Evolutionary conservation across 1,140 invertebrate genomes (phyloP).

Genomic region (Hylaeus volcanicus): DNA sequence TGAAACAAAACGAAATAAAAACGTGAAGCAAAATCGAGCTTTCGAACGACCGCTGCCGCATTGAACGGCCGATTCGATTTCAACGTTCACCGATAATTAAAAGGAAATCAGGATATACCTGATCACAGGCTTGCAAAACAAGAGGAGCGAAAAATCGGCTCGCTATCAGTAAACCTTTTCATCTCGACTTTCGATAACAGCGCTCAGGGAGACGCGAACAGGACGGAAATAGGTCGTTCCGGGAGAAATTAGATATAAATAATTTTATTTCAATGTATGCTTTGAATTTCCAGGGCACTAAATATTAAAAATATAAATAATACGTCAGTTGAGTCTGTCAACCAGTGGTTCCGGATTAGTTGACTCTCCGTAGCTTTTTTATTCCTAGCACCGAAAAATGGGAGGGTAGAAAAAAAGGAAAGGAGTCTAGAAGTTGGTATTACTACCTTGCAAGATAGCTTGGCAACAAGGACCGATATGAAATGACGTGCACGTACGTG

Average conservation of each 20-base stretch:
- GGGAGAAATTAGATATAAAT: not conserved
- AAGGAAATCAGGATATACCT: constrained; percentile 34
- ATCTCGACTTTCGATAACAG: constrained; percentile 30
- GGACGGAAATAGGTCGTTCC: constrained; percentile 28
- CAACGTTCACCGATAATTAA: constrained; percentile 22
- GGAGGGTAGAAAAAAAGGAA: not conserved
- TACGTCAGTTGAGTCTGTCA: no score
- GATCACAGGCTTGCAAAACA: constrained; percentile 8
- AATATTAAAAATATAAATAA: no score
- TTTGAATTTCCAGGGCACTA: no score
- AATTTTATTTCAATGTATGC: no score
- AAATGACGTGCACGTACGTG: constrained; percentile 47
- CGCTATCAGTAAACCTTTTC: constrained; percentile 33
- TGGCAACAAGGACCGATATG: constrained; percentile 48
- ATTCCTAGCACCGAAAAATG: not conserved
- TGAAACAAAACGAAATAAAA: constrained; percentile 79
- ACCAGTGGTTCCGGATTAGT: no score
- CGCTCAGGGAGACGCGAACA: not conserved
- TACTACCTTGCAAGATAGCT: constrained; percentile 43
- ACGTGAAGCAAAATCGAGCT: constrained; percentile 24
- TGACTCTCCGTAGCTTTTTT: no score
- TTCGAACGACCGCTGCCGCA: not conserved
- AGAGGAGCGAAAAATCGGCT: constrained; percentile 15
- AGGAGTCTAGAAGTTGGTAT: constrained; percentile 18
- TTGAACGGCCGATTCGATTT: not conserved